Percentiles rank a stretch among this genome's conserved stretches.
phyloP scores from a whole-genome alignment of 2,888 invertebrate genomes.

The Cactoblastis cactorum region DNA sequence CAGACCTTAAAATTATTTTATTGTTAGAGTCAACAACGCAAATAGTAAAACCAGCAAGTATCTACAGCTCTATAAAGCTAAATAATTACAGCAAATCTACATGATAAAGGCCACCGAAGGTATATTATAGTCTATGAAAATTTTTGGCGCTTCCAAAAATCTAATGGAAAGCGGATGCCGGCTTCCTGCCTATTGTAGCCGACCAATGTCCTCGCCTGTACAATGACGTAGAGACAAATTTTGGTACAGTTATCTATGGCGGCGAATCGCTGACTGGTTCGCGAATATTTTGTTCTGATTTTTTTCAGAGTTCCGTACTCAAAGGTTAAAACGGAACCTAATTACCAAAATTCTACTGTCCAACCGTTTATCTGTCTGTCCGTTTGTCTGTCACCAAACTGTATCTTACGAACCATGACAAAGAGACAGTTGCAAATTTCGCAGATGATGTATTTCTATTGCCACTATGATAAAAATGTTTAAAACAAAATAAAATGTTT shows the following conservation, averaged over 20 bases:
- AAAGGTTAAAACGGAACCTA: too few relatives aligned
- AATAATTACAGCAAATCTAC: constrained; percentile 49
- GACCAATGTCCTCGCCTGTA: constrained; percentile 71
- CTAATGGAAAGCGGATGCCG: constrained; percentile 66
- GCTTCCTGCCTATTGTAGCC: constrained; percentile 62
- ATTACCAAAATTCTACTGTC: too few relatives aligned
- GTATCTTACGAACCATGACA: too few relatives aligned
- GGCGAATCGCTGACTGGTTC: constrained; percentile 50
- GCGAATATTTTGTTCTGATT: constrained; percentile 1
- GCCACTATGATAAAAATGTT: too few relatives aligned
- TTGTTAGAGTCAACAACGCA: not conserved
- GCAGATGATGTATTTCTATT: too few relatives aligned
- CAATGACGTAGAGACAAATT: constrained; percentile 59
- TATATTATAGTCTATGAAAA: constrained; percentile 66
- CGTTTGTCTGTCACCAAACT: too few relatives aligned
- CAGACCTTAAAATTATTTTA: too few relatives aligned
- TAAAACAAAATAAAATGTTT: too few relatives aligned
- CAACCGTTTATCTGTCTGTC: too few relatives aligned
- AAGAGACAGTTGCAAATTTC: too few relatives aligned
- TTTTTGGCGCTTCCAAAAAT: constrained; percentile 74
- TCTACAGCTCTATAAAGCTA: constrained; percentile 17
- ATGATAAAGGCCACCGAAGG: constrained; percentile 62
- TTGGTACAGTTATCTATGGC: constrained; percentile 65
- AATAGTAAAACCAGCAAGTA: constrained; percentile 14
- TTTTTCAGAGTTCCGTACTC: not conserved